Base-by-base conservation (phyloP, 1,140 invertebrate species). In the Acyrthosiphon pisum region DNA sequence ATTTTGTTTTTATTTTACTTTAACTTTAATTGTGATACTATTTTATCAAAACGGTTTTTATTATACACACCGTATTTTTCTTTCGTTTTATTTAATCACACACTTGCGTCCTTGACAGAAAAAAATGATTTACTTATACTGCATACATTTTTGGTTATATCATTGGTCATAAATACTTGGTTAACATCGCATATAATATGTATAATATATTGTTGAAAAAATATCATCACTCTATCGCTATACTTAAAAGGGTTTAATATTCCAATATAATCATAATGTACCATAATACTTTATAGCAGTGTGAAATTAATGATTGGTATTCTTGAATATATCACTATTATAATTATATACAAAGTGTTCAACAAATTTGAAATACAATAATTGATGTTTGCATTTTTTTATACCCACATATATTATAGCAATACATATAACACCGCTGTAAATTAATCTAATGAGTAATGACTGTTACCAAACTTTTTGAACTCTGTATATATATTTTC, bases 41-140 rank as follows among this genome's bases (percentile, higher is more conserved):
- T 93, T 93, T 93, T 93, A 93, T 93, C 91, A 84, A 93, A 93
- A 93, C 46, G 76, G 68, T 86, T 93, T 93, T 93, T 93, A 84
- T 93, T 93, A 84, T 53, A 93, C 44, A 81, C 20, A 6, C 18
- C 26, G 89, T 90, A 56, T 90, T 90, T 56, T 90, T 60, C 20
- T 68, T 68, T 90, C 26, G 20, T 90, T 90, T 56, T 35, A 23
- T 90, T 56, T 20, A 30, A 37, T 56, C n/a, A 37, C 8, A 41
- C 44, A 20, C 22, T 35, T 50, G 22, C 46, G 30, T n/a, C 44
- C 86, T n/a, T 9, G 1, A 30, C 23, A 84, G 23, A 46, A 44
- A 44, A 86, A 44, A n/a, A 44, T 18, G 11, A 46, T 41, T 6
- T 46, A 26, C 41, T 41, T 9, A 4, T n/a, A 22, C 22, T 83